Conservation (phyloP, 1,140 invertebrate species). For the Drosophila parabipectinata region DNA sequence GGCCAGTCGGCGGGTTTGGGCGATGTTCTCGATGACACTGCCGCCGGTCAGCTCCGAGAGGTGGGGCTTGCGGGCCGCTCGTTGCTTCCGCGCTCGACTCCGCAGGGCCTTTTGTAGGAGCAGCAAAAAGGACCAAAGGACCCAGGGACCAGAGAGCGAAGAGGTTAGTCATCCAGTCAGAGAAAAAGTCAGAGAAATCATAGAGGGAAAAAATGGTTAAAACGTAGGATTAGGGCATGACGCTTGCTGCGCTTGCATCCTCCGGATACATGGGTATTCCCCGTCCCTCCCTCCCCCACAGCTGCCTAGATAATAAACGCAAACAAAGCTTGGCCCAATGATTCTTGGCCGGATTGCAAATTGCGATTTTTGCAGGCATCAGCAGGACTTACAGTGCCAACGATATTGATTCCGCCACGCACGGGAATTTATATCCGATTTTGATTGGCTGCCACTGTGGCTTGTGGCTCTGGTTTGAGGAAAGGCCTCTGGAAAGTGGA, state of each 20-base stretch:
- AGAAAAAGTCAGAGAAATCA: background rate
- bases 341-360: constrained; percentile 50
- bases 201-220: background rate
- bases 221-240: constrained; percentile 6
- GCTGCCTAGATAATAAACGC: constrained; percentile 49
- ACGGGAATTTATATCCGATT: constrained; percentile 41
- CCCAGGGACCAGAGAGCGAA: background rate
- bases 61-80: constrained; percentile 90
- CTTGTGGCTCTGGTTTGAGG: background rate
- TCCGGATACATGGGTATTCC: constrained; percentile 3
- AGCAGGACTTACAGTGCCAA: constrained; percentile 30
- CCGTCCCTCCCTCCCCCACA: background rate
- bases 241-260: constrained; percentile 46
- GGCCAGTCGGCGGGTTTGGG: constrained; percentile 91
- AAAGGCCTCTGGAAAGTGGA: background rate
- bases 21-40: constrained; percentile 95
- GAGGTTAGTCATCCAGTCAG: background rate
- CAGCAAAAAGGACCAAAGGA: background rate
- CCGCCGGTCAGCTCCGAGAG: constrained; percentile 89
- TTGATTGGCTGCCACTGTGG: constrained; percentile 39
- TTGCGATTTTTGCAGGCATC: constrained; percentile 48
- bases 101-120: constrained; percentile 86
- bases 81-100: constrained; percentile 92
- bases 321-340: constrained; percentile 30
- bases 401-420: constrained; percentile 14